These are phyloP conservation scores for Alexandromys fortis DNA, from an alignment of 2,113 vertebrate genomes.

Conservation along the genomic window DNA sequence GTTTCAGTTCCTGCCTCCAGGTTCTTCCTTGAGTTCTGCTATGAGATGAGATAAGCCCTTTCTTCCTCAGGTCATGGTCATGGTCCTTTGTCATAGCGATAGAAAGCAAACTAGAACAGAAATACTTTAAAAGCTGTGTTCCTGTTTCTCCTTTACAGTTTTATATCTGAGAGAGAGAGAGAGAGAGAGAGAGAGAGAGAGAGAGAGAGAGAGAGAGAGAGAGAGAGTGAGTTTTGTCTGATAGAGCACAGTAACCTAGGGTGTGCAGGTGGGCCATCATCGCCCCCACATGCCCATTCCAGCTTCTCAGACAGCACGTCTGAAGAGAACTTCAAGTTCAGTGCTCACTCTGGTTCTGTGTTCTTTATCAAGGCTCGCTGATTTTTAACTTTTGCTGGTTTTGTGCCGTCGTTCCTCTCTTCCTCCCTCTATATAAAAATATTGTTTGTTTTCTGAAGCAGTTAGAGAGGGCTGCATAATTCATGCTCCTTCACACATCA, in stretches of 20 bases:
- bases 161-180: not conserved
- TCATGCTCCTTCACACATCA: not conserved
- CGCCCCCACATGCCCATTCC: accelerated
- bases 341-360: not conserved
- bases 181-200: no score
- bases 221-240: no score
- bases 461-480: not conserved
- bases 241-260: not conserved
- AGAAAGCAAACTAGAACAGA: not conserved
- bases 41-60: not conserved
- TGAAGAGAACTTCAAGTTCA: not conserved
- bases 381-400: slow-evolving; percentile 1
- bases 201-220: no score
- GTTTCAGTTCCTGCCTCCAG: not conserved
- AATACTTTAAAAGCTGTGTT: not conserved
- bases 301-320: not conserved
- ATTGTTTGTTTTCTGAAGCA: slow-evolving; percentile 17
- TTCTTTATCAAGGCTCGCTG: not conserved
- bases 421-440: not conserved
- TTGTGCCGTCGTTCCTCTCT: not conserved
- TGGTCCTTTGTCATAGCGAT: not conserved
- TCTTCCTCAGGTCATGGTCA: no score
- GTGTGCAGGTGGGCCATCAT: no score
- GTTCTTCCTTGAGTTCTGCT: not conserved
- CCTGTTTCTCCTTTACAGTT: not conserved